Percentiles rank a stretch among this genome's conserved stretches.
Evolutionary conservation across 2,113 vertebrate genomes (phyloP).

Genomic region (Tor tambroides): DNA sequence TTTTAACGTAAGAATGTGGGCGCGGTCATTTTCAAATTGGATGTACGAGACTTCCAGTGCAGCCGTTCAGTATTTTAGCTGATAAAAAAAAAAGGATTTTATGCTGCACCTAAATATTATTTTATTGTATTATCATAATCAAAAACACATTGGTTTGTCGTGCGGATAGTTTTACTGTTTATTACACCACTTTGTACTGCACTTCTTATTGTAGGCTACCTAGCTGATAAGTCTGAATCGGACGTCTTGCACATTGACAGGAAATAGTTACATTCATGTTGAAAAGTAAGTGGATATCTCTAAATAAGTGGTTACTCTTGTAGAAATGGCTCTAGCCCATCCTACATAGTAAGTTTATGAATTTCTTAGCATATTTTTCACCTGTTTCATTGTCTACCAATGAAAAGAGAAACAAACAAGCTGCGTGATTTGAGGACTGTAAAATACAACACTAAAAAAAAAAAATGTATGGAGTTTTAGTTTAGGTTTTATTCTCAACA

Average conservation of each 20-base stretch:
- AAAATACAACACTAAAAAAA: neutral
- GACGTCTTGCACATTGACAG: neutral
- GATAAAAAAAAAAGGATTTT: neutral
- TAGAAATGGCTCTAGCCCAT: neutral
- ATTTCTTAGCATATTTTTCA: neutral
- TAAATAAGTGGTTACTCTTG: neutral
- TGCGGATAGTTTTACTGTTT: neutral
- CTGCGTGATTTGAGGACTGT: neutral
- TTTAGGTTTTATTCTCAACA: neutral
- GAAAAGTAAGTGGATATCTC: neutral
- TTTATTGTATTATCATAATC: neutral
- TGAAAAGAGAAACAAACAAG: neutral
- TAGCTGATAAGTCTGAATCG: neutral
- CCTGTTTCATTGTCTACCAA: neutral
- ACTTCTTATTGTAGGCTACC: no score
- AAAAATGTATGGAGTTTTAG: neutral
- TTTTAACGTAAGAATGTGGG: no score
- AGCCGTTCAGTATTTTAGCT: neutral
- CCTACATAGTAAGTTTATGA: neutral
- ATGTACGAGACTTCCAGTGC: neutral
- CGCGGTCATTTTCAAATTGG: no score
- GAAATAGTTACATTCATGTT: neutral
- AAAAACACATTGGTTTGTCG: neutral
- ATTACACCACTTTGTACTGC: neutral
- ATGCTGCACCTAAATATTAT: neutral